Evolutionary conservation across 64 coral and sea anemone species (phyloP).

Genomic region (Porites australiensis): DNA sequence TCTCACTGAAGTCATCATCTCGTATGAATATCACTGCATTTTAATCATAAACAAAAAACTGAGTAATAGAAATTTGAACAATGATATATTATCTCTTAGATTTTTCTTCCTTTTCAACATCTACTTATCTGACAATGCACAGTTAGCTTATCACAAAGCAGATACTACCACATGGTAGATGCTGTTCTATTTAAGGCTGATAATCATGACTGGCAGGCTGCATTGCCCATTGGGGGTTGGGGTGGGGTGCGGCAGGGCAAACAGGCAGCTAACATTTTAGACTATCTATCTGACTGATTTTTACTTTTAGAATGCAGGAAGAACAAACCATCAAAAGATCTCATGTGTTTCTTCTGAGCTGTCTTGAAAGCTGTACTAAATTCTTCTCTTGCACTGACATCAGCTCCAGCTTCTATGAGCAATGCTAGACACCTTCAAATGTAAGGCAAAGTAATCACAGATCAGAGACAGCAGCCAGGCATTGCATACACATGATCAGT

Average conservation of each 20-base stretch:
- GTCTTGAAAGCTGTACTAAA: conserved; percentile 89
- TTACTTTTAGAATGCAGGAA: not conserved
- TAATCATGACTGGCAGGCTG: too few species aligned
- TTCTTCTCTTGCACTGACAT: conserved; percentile 83
- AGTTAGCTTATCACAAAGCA: too few species aligned
- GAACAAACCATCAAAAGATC: conserved; percentile 82
- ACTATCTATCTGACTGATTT: too few species aligned
- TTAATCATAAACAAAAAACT: not conserved
- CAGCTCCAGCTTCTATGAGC: conserved; percentile 86
- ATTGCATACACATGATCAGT: too few species aligned
- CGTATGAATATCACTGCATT: conserved; percentile 85
- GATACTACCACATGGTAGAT: too few species aligned
- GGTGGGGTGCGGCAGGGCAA: too few species aligned
- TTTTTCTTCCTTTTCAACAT: too few species aligned
- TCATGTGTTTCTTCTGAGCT: conserved; percentile 86
- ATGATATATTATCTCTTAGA: not conserved
- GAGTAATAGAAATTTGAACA: not conserved
- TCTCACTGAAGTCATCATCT: conserved; percentile 90
- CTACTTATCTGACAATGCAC: too few species aligned
- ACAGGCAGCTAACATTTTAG: too few species aligned
- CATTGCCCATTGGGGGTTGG: too few species aligned
- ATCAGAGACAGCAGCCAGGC: too few species aligned
- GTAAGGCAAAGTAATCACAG: not conserved
- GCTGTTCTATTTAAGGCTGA: too few species aligned
- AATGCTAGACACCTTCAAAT: conserved; percentile 56